Conservation (phyloP, 2,113 vertebrate genomes). For the Apistogramma diplotaenia region DNA sequence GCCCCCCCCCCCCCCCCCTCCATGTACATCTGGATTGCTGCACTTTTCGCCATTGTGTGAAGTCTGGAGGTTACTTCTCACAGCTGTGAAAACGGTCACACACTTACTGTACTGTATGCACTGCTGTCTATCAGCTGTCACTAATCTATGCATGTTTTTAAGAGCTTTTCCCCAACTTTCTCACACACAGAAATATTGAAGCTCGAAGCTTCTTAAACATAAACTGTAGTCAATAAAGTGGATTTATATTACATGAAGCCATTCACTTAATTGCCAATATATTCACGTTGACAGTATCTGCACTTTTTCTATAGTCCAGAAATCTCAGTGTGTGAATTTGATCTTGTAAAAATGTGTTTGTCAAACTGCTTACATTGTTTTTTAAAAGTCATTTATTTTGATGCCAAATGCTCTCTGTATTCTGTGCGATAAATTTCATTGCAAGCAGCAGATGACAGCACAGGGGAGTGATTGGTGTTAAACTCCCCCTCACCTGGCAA, state of each 20-base stretch:
- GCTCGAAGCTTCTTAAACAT: constrained; percentile 7
- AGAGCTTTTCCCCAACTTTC: not conserved
- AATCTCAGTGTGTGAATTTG: not conserved
- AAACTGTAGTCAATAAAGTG: not conserved
- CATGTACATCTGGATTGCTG: constrained; percentile 57
- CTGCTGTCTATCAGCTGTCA: constrained; percentile 37
- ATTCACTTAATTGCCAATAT: not conserved
- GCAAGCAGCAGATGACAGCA: constrained; percentile 34
- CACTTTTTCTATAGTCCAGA: not conserved
- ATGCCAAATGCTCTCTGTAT: not conserved
- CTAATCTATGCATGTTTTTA: not conserved
- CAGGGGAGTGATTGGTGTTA: constrained; percentile 41
- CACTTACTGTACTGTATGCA: not conserved
- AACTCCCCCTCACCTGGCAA: constrained; percentile 14
- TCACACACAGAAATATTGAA: constrained; percentile 3
- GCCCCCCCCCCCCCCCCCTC: not conserved
- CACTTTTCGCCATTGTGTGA: constrained; percentile 22
- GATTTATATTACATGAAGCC: constrained; percentile 3
- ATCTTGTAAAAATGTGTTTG: no score
- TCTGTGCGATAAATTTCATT: not conserved
- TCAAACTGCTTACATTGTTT: not conserved
- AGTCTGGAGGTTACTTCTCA: constrained; percentile 44
- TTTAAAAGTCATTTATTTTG: not conserved
- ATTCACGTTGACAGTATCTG: not conserved
- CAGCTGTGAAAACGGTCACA: constrained; percentile 18